Evolutionary conservation across 1,140 invertebrate species (phyloP).

Genomic region (Popillia japonica): DNA sequence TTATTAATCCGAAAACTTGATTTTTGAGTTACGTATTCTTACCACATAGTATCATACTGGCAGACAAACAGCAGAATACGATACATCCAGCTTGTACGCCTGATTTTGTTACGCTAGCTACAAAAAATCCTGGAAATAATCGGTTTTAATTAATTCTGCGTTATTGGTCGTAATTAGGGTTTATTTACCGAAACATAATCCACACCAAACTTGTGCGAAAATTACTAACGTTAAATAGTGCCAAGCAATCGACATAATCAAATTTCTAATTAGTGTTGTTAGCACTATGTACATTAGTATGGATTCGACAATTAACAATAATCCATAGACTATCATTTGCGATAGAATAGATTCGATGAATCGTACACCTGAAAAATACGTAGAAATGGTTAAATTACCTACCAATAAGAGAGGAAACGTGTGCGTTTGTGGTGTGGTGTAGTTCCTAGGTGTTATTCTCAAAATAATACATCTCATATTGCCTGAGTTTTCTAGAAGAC

Average conservation of each 20-base stretch:
- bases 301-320: slow-evolving; percentile 15
- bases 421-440: too few relatives aligned
- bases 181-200: slow-evolving; percentile 42
- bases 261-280: slow-evolving; percentile 16
- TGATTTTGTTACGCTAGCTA: slow-evolving; percentile 27
- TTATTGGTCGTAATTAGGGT: not conserved
- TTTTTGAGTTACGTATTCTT: slow-evolving; percentile 73
- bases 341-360: slow-evolving; percentile 39
- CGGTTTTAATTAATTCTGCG: slow-evolving; percentile 15
- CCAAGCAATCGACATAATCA: not conserved
- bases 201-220: slow-evolving; percentile 41
- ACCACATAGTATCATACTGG: slow-evolving; percentile 39
- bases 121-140: slow-evolving; percentile 39
- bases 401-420: too few relatives aligned
- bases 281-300: slow-evolving; percentile 29
- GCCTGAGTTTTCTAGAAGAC: too few relatives aligned
- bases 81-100: slow-evolving; percentile 18
- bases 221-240: slow-evolving; percentile 36
- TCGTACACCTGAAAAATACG: slow-evolving; percentile 28
- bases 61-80: slow-evolving; percentile 32
- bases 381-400: too few relatives aligned
- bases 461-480: too few relatives aligned
- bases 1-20: too few relatives aligned
- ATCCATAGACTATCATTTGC: slow-evolving; percentile 36
- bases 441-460: too few relatives aligned